Conservation (phyloP, 2,797 vertebrate species). For the Scolopax rusticola region DNA sequence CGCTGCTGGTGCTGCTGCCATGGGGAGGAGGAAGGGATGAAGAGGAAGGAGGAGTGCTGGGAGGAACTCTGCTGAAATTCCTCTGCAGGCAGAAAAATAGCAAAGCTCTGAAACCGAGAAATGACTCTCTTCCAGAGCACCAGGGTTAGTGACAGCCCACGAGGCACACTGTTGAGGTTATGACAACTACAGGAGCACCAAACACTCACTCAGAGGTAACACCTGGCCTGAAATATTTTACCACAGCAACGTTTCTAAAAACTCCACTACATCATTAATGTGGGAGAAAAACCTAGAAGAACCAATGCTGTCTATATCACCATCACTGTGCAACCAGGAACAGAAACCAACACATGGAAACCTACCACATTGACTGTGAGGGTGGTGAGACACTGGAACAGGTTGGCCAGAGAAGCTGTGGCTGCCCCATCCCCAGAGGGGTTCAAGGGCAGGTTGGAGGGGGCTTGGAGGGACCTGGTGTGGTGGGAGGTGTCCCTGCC, state of each 20-base stretch:
- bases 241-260: neutral
- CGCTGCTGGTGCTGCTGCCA: accelerated
- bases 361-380: neutral
- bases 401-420: no score
- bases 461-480: no score
- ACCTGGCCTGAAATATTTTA: neutral
- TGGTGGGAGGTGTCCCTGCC: no score
- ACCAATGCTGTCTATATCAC: neutral
- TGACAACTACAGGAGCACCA: neutral
- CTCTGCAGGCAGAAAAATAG: constrained; percentile 5
- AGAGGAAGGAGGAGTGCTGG: neutral
- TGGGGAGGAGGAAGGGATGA: neutral
- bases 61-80: neutral
- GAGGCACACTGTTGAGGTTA: neutral
- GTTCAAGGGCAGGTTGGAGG: no score
- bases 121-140: neutral
- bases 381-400: no score
- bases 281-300: neutral
- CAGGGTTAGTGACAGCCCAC: neutral
- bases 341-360: accelerated
- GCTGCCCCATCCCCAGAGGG: no score
- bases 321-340: neutral
- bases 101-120: constrained; percentile 2
- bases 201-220: neutral
- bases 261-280: neutral